Base-by-base conservation (phyloP, 2,888 invertebrate genomes). In the Ephialtes manifestator region DNA sequence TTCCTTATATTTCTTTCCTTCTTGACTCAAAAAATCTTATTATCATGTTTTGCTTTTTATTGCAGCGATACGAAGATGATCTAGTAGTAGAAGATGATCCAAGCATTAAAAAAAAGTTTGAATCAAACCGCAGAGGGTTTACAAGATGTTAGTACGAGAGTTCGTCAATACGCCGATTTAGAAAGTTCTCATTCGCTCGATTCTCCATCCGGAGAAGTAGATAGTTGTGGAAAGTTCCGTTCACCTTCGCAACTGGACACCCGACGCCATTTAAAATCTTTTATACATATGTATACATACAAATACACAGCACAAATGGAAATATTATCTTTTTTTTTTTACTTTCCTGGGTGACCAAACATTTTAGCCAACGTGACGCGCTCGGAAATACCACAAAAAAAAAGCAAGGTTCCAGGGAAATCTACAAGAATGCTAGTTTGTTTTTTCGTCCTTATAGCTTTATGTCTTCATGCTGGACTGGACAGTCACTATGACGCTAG, bases 191-290 rank as follows among this genome's bases (percentile, higher is more conserved):
- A 51, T 39, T 80, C 35, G 24, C 74, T 63, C 75, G 75, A 63
- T 55, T 35, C 46, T 65, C 46, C 71, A 71, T 67, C 35, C 75
- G 35, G 15, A 51, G n/a, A 53, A 65, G 58, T 70, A 46, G 80
- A 48, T 55, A 71, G 60, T 72, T 68, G 77, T 85, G 86, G 83
- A 86, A 83, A 86, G 83, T 86, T 78, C 77, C 83, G 51, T 70
- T 85, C 86, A 85, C 86, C 60, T 83, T 58, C n/a, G n/a, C 55
- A 71, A 10, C 39, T 31, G 70, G 48, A 31, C 46, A 65, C 71
- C 15, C 31, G 11, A 39, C 24, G 58, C n/a, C n/a, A 58, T 72
- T 75, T 53, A 4, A 67, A 67, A 63, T 58, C 55, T 48, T 63
- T 0, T 24, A 46, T 63, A 55, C 39, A 55, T 80, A n/a, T 46